Percentiles rank a stretch among this genome's conserved stretches.
Evolutionary conservation across 2,797 vertebrate species (phyloP).

Genomic region (Pseudomugil gertrudae): DNA sequence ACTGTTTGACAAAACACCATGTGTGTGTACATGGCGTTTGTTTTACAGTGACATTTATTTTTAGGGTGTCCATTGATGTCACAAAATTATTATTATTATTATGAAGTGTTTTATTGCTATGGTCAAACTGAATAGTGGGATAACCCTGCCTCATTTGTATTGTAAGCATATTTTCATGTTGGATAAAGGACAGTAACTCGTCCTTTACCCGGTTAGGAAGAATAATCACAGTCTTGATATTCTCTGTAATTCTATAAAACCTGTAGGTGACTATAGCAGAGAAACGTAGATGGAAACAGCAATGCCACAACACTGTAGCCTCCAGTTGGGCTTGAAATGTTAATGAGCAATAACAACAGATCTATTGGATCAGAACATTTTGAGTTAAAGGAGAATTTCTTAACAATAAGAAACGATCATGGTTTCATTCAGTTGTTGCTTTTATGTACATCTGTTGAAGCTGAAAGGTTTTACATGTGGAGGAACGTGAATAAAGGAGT

Average conservation of each 20-base stretch:
- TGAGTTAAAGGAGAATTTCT: constrained; percentile 29
- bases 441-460: constrained; percentile 1
- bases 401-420: background rate
- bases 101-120: no score
- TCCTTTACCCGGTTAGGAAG: background rate
- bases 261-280: constrained; percentile 15
- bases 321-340: constrained; percentile 39
- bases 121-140: background rate
- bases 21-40: no score
- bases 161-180: constrained; percentile 5
- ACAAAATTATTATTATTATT: no score
- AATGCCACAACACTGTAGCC: constrained; percentile 24
- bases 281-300: constrained; percentile 31
- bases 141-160: background rate
- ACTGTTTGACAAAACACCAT: no score
- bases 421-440: constrained; percentile 23
- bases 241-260: constrained; percentile 27
- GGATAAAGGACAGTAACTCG: no score
- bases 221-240: constrained; percentile 17
- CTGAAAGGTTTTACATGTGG: constrained; percentile 11
- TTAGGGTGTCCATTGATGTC: no score
- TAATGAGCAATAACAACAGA: constrained; percentile 36
- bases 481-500: background rate
- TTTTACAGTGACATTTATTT: no score
- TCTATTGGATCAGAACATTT: constrained; percentile 24